Evolutionary conservation across 2,888 invertebrate genomes (phyloP).

Genomic region (Catocala sponsa): DNA sequence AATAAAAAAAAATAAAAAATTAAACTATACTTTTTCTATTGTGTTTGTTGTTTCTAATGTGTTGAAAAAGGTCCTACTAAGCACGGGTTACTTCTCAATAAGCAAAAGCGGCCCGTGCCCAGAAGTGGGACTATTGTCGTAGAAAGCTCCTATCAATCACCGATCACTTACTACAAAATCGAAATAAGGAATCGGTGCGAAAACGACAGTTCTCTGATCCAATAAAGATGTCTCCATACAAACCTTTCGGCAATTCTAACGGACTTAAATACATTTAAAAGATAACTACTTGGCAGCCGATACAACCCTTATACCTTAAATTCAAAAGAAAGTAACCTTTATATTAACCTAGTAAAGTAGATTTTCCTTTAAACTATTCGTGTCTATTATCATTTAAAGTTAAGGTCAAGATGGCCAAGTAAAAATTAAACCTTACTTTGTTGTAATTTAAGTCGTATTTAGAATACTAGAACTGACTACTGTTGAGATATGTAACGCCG

Average conservation of each 20-base stretch:
- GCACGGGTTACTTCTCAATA: too few species aligned
- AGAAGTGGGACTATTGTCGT: too few species aligned
- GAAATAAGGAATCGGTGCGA: constrained; percentile 27
- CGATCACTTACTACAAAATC: neutral
- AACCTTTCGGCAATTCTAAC: constrained; percentile 28
- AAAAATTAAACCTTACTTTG: too few species aligned
- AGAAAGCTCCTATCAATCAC: too few species aligned
- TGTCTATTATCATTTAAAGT: constrained; percentile 52
- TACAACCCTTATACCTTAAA: constrained; percentile 42
- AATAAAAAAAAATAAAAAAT: too few species aligned
- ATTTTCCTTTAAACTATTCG: neutral
- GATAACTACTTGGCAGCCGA: constrained; percentile 37
- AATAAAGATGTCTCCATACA: constrained; percentile 45
- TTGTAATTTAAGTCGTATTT: too few species aligned
- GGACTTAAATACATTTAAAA: constrained; percentile 35
- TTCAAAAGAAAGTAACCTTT: constrained; percentile 42
- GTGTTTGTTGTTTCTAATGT: too few species aligned
- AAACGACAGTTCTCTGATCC: constrained; percentile 30
- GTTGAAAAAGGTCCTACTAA: too few species aligned
- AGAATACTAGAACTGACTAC: too few species aligned
- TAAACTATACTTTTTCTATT: too few species aligned
- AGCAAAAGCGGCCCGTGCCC: too few species aligned
- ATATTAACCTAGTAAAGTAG: neutral
- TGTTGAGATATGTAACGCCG: constrained; percentile 30
- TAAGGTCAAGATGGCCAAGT: too few species aligned